Percentiles rank a stretch among this genome's conserved stretches.
Evolutionary conservation across 2,797 vertebrate species (phyloP).

Genomic region (Rhabdophis nuchalis): DNA sequence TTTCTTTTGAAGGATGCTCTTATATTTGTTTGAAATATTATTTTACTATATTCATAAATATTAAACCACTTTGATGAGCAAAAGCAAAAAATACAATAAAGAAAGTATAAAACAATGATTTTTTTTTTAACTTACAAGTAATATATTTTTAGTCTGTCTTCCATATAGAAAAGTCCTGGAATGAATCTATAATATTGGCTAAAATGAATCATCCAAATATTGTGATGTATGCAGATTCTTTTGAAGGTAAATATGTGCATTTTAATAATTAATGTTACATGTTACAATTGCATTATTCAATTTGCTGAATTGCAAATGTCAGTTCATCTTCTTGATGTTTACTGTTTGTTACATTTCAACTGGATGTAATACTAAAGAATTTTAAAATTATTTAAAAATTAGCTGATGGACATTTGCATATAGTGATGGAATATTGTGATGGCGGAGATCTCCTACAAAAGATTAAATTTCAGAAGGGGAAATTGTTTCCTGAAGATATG

Average conservation of each 20-base stretch:
- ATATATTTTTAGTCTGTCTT: slow-evolving; percentile 69
- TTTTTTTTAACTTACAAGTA: slow-evolving; percentile 17
- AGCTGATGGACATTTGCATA: slow-evolving; percentile 83
- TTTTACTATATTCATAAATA: background rate
- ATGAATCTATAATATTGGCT: slow-evolving; percentile 84
- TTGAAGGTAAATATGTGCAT: slow-evolving; percentile 79
- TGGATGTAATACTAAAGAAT: slow-evolving; percentile 34
- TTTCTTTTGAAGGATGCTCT: background rate
- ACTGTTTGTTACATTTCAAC: background rate
- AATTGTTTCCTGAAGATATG: slow-evolving; percentile 77
- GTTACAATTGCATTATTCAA: background rate
- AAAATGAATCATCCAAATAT: slow-evolving; percentile 90
- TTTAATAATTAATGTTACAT: background rate
- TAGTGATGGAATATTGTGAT: slow-evolving; percentile 91
- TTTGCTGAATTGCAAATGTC: background rate
- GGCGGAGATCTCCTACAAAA: slow-evolving; percentile 86
- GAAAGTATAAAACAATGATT: background rate
- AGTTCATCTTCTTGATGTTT: background rate
- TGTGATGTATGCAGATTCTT: slow-evolving; percentile 84
- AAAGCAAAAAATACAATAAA: background rate
- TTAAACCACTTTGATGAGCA: background rate
- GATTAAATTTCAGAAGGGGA: slow-evolving; percentile 80
- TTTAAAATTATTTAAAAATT: slow-evolving; percentile 40
- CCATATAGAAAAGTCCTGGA: slow-evolving; percentile 72
- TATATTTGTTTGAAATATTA: background rate